Percentiles rank a stretch among this genome's conserved stretches.
phyloP scores from a whole-genome alignment of 1,140 invertebrate species.

The Choristoneura fumiferana region DNA sequence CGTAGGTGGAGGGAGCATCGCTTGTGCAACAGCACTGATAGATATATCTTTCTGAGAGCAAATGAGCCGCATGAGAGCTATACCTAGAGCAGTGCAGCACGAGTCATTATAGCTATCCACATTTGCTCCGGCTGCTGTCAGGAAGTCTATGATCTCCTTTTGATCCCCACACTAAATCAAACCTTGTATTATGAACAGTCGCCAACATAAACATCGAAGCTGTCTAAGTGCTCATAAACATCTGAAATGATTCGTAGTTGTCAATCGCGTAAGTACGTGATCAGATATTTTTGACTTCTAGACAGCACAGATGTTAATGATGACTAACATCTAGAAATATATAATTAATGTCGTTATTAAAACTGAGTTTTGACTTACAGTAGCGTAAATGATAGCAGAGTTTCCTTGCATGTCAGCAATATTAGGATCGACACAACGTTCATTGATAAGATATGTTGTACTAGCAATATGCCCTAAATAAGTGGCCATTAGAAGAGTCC shows the following conservation, averaged over 20 bases:
- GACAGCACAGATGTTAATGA: no score
- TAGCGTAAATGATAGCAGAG: constrained; percentile 72
- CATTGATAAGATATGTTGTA: constrained; percentile 59
- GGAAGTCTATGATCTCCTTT: constrained; percentile 48
- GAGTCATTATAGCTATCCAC: constrained; percentile 74
- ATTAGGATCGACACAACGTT: constrained; percentile 64
- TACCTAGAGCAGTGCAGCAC: constrained; percentile 70
- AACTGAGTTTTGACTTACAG: constrained; percentile 53
- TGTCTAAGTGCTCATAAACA: no score
- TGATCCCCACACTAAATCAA: constrained; percentile 52
- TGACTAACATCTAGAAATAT: no score
- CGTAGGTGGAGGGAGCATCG: constrained; percentile 48
- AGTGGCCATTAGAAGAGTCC: constrained; percentile 52
- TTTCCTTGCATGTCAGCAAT: constrained; percentile 74
- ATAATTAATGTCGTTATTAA: no score
- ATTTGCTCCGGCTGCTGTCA: constrained; percentile 72
- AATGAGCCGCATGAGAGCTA: constrained; percentile 64
- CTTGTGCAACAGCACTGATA: constrained; percentile 54
- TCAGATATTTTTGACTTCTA: no score
- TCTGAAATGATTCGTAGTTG: no score
- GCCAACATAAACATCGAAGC: no score
- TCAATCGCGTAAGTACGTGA: no score
- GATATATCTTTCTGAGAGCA: constrained; percentile 52
- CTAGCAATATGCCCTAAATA: constrained; percentile 54
- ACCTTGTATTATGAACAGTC: no score